Conservation (phyloP, 2,888 invertebrate genomes). For the Drosophila yooni region DNA sequence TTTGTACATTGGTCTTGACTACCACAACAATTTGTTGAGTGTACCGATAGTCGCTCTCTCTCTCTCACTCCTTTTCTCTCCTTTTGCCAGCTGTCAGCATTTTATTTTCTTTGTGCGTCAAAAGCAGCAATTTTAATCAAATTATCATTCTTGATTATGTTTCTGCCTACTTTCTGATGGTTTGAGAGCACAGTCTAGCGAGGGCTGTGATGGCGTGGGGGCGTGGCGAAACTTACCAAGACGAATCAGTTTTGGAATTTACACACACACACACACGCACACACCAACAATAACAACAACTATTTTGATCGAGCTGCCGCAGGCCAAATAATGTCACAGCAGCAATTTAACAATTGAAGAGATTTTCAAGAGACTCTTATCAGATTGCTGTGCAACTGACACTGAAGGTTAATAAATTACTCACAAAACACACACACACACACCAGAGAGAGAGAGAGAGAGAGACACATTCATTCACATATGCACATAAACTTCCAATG, state of each 20-base stretch:
- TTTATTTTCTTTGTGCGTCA: slow-evolving; percentile 66
- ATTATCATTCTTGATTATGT: slow-evolving; percentile 55
- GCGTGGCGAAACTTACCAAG: not conserved
- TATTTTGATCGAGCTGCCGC: slow-evolving; percentile 31
- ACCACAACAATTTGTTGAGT: not conserved
- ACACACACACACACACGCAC: not conserved
- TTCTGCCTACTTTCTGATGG: slow-evolving; percentile 13
- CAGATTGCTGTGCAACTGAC: slow-evolving; percentile 27
- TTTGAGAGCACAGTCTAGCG: not conserved
- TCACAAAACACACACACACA: not conserved
- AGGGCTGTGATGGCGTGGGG: too few relatives aligned
- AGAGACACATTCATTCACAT: not conserved
- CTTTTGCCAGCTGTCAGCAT: slow-evolving; percentile 49
- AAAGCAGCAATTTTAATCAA: slow-evolving; percentile 74
- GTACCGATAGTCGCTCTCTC: not conserved
- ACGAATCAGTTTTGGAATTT: slow-evolving; percentile 1
- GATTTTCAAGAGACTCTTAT: slow-evolving; percentile 21
- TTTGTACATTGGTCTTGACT: too few relatives aligned
- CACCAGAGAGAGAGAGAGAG: too few relatives aligned
- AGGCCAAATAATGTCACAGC: slow-evolving; percentile 34
- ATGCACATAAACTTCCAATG: not conserved
- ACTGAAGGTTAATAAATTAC: slow-evolving; percentile 9
- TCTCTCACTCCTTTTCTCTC: not conserved
- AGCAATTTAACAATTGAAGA: slow-evolving; percentile 35
- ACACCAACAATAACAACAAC: slow-evolving; percentile 2